Evolutionary conservation across 2,888 invertebrate genomes (phyloP).

Genomic region (Euproctis similis): DNA sequence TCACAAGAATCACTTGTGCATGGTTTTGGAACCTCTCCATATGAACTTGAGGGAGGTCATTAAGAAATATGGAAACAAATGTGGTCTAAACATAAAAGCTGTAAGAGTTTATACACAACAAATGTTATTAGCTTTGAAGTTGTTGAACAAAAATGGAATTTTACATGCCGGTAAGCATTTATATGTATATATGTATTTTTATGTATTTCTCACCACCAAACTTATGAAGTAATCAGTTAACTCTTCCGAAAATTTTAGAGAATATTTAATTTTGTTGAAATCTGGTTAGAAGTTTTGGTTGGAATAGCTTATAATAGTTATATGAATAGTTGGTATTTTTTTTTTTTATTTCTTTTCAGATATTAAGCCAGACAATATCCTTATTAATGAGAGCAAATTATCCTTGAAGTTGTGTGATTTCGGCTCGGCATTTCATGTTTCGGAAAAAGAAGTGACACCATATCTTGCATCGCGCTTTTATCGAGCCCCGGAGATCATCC

Average conservation of each 20-base stretch:
- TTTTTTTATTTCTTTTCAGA: no score
- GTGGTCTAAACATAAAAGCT: constrained; percentile 97
- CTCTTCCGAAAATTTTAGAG: no score
- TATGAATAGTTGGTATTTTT: no score
- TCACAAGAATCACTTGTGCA: constrained; percentile 98
- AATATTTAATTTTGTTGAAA: no score
- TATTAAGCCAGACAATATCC: constrained; percentile 99
- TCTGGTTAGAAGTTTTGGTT: no score
- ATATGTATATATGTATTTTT: no score
- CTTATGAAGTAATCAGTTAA: no score
- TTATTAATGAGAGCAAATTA: constrained; percentile 97
- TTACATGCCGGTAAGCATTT: constrained; percentile 89
- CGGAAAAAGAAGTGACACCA: constrained; percentile 98
- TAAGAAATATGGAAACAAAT: constrained; percentile 99
- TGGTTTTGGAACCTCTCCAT: constrained; percentile 97
- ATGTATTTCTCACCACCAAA: no score
- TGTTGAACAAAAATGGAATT: constrained; percentile 95
- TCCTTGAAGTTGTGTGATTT: constrained; percentile 98
- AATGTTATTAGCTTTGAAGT: constrained; percentile 92
- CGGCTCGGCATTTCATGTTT: constrained; percentile 94
- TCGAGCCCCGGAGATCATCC: constrained; percentile 97
- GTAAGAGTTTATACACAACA: constrained; percentile 98
- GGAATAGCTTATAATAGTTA: no score
- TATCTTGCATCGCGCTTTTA: constrained; percentile 99
- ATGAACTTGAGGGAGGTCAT: constrained; percentile 95